A percentile compares a stretch with the other conserved stretches of the same genome.
Conservation (phyloP, 2,888 invertebrate species). For the Cerastis rubricosa region DNA sequence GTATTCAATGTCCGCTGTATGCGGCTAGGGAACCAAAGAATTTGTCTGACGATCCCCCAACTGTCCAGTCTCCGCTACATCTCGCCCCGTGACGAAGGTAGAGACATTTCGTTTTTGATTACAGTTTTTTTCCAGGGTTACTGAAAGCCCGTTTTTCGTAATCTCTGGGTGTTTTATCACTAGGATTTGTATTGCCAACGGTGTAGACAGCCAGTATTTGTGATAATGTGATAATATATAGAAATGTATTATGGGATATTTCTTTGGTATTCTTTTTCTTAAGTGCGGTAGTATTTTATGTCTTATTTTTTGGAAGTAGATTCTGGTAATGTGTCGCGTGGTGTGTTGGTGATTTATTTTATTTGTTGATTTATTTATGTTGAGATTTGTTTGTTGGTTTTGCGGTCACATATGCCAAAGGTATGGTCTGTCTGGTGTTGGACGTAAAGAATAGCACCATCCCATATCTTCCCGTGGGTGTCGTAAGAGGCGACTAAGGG, state of each 20-base stretch:
- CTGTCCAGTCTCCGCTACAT: conserved; percentile 48
- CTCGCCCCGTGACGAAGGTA: conserved; percentile 59
- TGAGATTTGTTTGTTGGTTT: neutral
- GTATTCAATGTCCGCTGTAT: conserved; percentile 60
- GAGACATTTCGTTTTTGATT: conserved; percentile 54
- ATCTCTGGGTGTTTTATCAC: conserved; percentile 57
- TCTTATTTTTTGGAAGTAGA: conserved; percentile 46
- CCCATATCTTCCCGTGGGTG: too few relatives aligned
- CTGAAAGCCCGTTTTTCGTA: conserved; percentile 36
- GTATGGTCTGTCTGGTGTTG: too few relatives aligned
- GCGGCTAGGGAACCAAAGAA: conserved; percentile 42
- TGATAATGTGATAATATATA: conserved; percentile 43
- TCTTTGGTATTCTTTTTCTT: conserved; percentile 40
- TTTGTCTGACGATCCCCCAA: conserved; percentile 51
- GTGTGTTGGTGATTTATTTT: conserved; percentile 32
- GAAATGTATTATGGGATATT: conserved; percentile 35
- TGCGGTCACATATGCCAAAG: neutral
- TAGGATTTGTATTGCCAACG: conserved; percentile 39
- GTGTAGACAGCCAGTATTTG: conserved; percentile 42
- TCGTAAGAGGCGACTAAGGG: too few relatives aligned
- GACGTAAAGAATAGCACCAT: too few relatives aligned
- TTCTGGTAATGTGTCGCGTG: conserved; percentile 25
- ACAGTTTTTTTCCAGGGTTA: conserved; percentile 40
- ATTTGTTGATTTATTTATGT: conserved; percentile 11
- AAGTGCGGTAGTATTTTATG: conserved; percentile 38